Evolutionary conservation across 1,140 invertebrate species (phyloP), one percentile per base, ranked within the genome.

Genomic region (Penaeus vannamei): DNA sequence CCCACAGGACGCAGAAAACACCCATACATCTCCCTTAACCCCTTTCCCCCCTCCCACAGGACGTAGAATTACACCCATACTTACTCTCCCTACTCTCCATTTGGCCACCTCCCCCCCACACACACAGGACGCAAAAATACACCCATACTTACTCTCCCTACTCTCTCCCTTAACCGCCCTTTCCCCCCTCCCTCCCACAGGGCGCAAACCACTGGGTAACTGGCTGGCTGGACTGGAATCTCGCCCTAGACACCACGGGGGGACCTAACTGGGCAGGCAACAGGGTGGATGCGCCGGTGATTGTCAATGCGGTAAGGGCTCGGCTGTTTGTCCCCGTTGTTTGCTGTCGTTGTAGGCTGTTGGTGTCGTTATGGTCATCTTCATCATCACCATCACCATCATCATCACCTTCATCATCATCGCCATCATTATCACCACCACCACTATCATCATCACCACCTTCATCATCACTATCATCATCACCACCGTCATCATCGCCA

Each of bases 171-270:
- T 36, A 36, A 1, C 36, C 36, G 5, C 36, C 36, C 5, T 36
- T 5, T 36, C 5, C 36, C 36, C 5, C 36, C 5, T 5, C 36
- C 36, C 36, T 81, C 36, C 46, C 8, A 1, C 60, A 95, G 91
- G 93, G 93, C 89, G 90, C 95, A 93, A 92, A 94, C 95, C 86
- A 95, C 94, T 92, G 94, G 93, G 93, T 94, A 23, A 93, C 93
- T 81, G 95, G 96, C 7, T 98, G 97, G 97, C 94, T 97, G 5
- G 97, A 98, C 92, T 98, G 97, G 97, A 98, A 98, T 93, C 93
- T 98, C 0, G 96, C 95, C 32, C 93, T 98, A 22, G 94, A 97
- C 92, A 93, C 94, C 91, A 91, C 22, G 17, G 97, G 97, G 64
- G 97, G 97, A 2, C 97, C 97, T 0, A 97, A 96, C 92, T 97